Base-by-base conservation (phyloP, 1,140 invertebrate species). In the Bombus sylvicola region DNA sequence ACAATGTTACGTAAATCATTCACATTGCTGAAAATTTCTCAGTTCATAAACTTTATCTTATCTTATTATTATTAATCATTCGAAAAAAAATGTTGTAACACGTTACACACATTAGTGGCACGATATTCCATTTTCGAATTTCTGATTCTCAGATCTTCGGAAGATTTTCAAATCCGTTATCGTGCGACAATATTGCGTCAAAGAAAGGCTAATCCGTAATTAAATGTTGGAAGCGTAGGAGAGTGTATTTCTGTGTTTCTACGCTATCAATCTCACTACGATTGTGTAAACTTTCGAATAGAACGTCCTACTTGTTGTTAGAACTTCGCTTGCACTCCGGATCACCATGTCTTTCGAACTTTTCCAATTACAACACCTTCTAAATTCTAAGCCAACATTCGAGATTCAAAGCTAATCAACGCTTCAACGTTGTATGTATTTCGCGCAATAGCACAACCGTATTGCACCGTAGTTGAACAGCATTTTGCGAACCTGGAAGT, bases 241-340 rank as follows among this genome's bases (percentile, higher is more conserved):
- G 9, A n/a, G 18, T 22, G 71, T 73, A n/a, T 73, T 73, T 47
- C 41, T 47, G 18, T 15, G n/a, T 73, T 47, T 73, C 41, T 10
- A 28, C 41, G 12, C 66, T 68, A 22, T 2, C 41, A 8, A 73
- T 43, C 39, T 39, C 39, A 5, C 12, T 47, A 73, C 41, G 43
- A 73, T 73, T 73, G 71, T 31, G 18, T n/a, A 47, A 73, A 73
- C 71, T 73, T 73, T 22, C 71, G 15, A 73, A 73, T 31, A 31
- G 41, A 73, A 43, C 71, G 71, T 73, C 71, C 71, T 43, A 73
- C 71, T 73, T 73, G 18, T 53, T 53, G 47, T 53, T 53, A 22
- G 41, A 43, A 31, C 71, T 15, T 43, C 8, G 41, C 71, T 31
- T 73, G 43, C 41, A 47, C n/a, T 47, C n/a, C 15, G 71, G 41